Evolutionary conservation across 2,797 vertebrate genomes (phyloP).

Genomic region (Crenichthys baileyi): DNA sequence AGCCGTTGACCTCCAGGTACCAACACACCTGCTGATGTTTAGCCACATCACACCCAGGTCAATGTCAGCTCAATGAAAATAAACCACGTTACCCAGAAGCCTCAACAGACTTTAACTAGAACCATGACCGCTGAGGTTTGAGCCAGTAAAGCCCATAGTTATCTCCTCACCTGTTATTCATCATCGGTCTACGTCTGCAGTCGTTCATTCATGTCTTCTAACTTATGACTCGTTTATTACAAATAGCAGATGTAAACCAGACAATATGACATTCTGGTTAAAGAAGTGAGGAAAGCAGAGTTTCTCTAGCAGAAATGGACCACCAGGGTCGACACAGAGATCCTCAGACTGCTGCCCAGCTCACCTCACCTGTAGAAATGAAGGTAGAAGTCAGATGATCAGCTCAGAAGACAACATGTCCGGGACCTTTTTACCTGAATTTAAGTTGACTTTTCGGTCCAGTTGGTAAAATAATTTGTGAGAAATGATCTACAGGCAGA

Average conservation of each 20-base stretch:
- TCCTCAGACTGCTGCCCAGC: neutral
- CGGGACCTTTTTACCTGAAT: neutral
- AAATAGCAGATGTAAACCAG: neutral
- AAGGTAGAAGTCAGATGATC: neutral
- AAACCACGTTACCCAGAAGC: neutral
- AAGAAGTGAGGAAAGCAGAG: neutral
- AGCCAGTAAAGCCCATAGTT: no score
- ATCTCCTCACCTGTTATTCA: neutral
- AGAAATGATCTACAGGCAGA: neutral
- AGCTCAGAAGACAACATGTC: neutral
- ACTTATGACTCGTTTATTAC: neutral
- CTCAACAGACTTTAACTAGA: neutral
- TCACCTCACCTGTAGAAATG: neutral
- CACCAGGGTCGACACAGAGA: neutral
- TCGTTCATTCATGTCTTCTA: neutral
- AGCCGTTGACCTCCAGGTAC: slow-evolving; percentile 46
- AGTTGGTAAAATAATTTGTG: no score
- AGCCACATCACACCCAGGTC: neutral
- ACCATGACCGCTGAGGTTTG: no score
- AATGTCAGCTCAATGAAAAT: neutral
- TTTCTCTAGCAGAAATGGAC: neutral
- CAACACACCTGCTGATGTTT: neutral
- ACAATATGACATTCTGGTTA: neutral
- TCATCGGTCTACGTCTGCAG: neutral
- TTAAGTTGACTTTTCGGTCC: neutral